Percentiles rank a stretch among this genome's conserved stretches.
phyloP scores from a whole-genome alignment of 2,797 vertebrate species.

The Thamnophis elegans region DNA sequence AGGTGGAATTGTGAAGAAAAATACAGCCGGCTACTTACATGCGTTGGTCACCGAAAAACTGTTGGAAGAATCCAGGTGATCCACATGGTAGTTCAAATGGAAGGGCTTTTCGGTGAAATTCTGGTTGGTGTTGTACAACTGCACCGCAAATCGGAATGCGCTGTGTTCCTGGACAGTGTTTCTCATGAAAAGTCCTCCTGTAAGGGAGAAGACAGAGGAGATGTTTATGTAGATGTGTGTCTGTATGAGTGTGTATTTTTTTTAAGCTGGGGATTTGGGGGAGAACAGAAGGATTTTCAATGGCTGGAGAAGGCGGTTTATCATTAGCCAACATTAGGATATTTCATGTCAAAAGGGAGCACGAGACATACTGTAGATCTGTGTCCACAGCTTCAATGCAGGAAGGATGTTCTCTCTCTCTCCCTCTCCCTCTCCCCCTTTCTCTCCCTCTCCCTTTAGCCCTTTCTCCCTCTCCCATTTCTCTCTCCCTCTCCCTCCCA shows the following conservation, averaged over 20 bases:
- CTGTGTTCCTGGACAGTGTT: slow-evolving; percentile 99
- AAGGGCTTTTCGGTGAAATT: slow-evolving; percentile 98
- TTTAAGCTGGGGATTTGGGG: neutral
- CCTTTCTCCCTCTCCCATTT: too few relatives aligned
- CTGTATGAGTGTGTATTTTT: neutral
- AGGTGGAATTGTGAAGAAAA: slow-evolving; percentile 7
- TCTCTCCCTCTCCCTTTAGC: too few relatives aligned
- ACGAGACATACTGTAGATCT: neutral
- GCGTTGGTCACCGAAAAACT: slow-evolving; percentile 99
- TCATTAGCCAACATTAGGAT: neutral
- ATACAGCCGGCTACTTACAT: slow-evolving; percentile 84
- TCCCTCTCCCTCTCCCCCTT: too few relatives aligned
- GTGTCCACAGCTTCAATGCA: neutral
- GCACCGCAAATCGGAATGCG: slow-evolving; percentile 97
- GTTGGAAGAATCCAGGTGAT: slow-evolving; percentile 99
- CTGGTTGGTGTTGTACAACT: slow-evolving; percentile 99
- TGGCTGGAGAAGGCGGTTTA: neutral
- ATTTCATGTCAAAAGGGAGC: neutral
- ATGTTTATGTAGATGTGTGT: too few relatives aligned
- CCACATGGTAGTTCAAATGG: slow-evolving; percentile 98
- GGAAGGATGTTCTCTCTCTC: too few relatives aligned
- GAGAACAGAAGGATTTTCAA: neutral
- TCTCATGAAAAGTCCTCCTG: slow-evolving; percentile 98
- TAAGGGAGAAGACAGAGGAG: slow-evolving; percentile 39
- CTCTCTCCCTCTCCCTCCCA: too few relatives aligned